Evolutionary conservation across 2,888 invertebrate genomes (phyloP).

Genomic region (Lithophane ornitopus): DNA sequence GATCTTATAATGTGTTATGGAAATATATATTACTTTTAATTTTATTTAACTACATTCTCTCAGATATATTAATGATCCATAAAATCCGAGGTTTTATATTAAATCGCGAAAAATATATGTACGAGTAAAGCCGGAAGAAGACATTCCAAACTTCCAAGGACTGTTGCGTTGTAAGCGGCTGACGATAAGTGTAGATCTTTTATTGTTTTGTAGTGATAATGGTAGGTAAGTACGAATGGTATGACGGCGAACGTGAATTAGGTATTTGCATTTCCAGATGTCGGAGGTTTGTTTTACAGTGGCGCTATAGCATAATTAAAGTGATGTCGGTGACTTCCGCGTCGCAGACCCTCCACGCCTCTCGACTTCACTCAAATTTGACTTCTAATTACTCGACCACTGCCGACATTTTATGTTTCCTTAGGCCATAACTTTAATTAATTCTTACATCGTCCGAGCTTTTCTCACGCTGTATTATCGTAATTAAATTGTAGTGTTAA

Average conservation of each 20-base stretch:
- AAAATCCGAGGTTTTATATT: constrained; percentile 54
- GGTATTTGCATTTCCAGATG: constrained; percentile 41
- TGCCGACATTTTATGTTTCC: constrained; percentile 87
- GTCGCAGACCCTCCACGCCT: constrained; percentile 73
- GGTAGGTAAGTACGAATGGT: constrained; percentile 28
- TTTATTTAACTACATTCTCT: constrained; percentile 44
- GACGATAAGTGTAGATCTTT: constrained; percentile 61
- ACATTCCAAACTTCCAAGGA: constrained; percentile 61
- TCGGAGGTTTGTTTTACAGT: constrained; percentile 25
- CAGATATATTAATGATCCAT: constrained; percentile 41
- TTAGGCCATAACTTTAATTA: constrained; percentile 88
- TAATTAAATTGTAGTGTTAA: constrained; percentile 74
- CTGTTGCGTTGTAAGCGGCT: constrained; percentile 46
- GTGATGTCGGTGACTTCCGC: constrained; percentile 72
- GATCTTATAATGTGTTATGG: constrained; percentile 27
- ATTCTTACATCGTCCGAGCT: constrained; percentile 82
- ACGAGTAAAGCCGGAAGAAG: constrained; percentile 64
- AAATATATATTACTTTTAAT: constrained; percentile 33
- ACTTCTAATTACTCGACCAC: constrained; percentile 86
- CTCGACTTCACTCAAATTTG: constrained; percentile 80
- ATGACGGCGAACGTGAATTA: constrained; percentile 35
- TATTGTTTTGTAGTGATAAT: constrained; percentile 67
- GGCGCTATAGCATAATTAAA: constrained; percentile 48
- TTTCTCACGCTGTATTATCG: constrained; percentile 85
- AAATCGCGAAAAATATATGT: constrained; percentile 55